phyloP scores from a whole-genome alignment of 2,888 invertebrate genomes.

The Seladonia tumulorum region DNA sequence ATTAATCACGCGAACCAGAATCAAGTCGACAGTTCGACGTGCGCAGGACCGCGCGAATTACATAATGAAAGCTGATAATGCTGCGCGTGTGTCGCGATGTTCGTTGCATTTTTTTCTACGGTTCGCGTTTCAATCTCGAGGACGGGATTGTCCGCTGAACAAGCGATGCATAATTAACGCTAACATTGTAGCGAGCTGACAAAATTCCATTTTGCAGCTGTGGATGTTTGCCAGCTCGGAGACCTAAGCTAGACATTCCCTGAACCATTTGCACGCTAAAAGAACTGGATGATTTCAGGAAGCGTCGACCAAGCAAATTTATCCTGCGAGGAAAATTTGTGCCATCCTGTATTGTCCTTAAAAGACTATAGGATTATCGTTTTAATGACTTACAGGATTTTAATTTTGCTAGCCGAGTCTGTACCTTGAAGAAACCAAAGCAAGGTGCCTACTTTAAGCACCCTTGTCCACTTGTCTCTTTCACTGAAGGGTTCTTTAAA shows the following conservation, averaged over 20 bases:
- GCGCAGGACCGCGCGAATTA: constrained; percentile 26
- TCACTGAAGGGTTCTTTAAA: too few species aligned
- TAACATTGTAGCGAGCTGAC: background rate
- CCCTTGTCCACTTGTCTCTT: too few species aligned
- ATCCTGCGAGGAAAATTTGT: too few species aligned
- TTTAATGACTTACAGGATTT: too few species aligned
- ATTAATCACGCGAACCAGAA: constrained; percentile 26
- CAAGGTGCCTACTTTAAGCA: too few species aligned
- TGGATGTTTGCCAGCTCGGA: background rate
- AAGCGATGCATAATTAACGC: background rate
- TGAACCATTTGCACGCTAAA: background rate
- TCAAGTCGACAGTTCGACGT: constrained; percentile 26
- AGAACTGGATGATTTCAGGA: background rate
- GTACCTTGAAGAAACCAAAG: too few species aligned
- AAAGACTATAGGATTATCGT: too few species aligned
- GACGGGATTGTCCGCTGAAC: background rate
- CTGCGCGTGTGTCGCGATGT: background rate
- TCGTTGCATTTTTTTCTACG: background rate
- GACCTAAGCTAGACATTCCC: background rate
- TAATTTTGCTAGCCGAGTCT: too few species aligned
- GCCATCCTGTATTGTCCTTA: too few species aligned
- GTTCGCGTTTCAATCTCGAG: background rate
- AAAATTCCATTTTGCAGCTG: background rate
- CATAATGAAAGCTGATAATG: constrained; percentile 50
- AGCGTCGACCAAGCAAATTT: too few species aligned